Evolutionary conservation across 1,140 invertebrate genomes (phyloP), one percentile per base, ranked within the genome.

Genomic region (Diorhabda elongata): DNA sequence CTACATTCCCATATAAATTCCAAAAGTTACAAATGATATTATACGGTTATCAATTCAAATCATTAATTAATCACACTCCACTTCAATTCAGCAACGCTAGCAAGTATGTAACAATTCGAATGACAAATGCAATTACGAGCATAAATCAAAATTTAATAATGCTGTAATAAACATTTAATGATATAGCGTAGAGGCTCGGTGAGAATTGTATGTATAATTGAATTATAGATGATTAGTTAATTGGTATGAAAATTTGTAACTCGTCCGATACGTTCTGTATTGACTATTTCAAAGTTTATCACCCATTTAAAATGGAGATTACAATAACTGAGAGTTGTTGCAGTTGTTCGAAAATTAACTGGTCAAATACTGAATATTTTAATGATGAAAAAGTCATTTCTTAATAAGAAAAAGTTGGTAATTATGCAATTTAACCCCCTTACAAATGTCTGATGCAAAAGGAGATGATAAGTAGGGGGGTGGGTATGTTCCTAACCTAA

Each of bases 101-200:
- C 75, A 74, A 76, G 75, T 76, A 74, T 76, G 74, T 72, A 76
- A 76, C 75, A 76, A 74, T 76, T 75, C 74, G 75, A 76, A 75
- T 75, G 75, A 76, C 75, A 75, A 76, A 76, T 75, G 73, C 75
- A 75, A 76, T 76, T 74, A 69, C 72, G 59, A 64, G 61, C 72
- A 76, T 76, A 76, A 76, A 76, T 76, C 70, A 64, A 65, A 72
- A 73, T 76, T 76, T 76, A 75, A 76, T 76, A 76, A 70, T 69
- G 71, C 69, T 65, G 68, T 58, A 70, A 69, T 72, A 70, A 74
- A 71, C 71, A 75, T 71, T 70, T 65, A 57, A 64, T 66, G 59
- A 70, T 72, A 67, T 52, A 72, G 56, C 60, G 62, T 58, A 44
- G 45, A 52, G 47, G 47, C 47, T 52, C 47, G 43, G 11, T 11